Percentiles rank a stretch among this genome's conserved stretches.
Evolutionary conservation across 2,888 invertebrate species (phyloP).

Genomic region (Lithophane leautieri): DNA sequence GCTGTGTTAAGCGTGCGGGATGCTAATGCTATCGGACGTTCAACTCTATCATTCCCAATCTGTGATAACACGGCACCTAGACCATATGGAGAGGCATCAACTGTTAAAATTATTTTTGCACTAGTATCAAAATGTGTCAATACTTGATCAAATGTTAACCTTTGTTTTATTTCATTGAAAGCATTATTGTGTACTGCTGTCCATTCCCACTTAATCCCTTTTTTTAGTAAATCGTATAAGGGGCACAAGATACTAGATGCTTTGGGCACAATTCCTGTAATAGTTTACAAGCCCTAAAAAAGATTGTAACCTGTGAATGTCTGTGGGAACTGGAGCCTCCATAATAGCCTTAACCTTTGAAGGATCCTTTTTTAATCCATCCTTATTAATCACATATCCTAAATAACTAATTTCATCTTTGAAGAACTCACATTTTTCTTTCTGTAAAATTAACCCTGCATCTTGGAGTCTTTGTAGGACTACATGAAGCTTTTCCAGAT

Average conservation of each 20-base stretch:
- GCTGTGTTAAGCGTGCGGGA: too few species aligned
- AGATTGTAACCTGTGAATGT: slow-evolving; percentile 56
- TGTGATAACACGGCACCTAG: slow-evolving; percentile 52
- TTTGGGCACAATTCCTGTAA: slow-evolving; percentile 21
- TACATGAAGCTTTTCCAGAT: neutral
- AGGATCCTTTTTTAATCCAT: slow-evolving; percentile 27
- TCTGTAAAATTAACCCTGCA: neutral
- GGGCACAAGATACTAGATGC: slow-evolving; percentile 42
- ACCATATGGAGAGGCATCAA: slow-evolving; percentile 60
- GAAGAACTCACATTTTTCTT: neutral
- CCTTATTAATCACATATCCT: neutral
- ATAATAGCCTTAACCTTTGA: slow-evolving; percentile 49
- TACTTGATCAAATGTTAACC: slow-evolving; percentile 47
- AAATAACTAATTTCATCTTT: neutral
- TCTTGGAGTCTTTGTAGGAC: neutral
- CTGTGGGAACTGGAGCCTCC: slow-evolving; percentile 44
- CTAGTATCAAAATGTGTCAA: slow-evolving; percentile 52
- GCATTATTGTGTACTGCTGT: neutral
- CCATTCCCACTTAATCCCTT: slow-evolving; percentile 39
- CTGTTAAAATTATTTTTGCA: slow-evolving; percentile 57
- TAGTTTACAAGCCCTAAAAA: slow-evolving; percentile 63
- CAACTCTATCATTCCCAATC: neutral
- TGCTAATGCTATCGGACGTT: too few species aligned
- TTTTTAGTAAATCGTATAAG: slow-evolving; percentile 51
- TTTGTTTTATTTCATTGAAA: slow-evolving; percentile 49